Evolutionary conservation across 1,140 invertebrate genomes (phyloP), one percentile per base, ranked within the genome.

Genomic region (Antheraea mylitta): DNA sequence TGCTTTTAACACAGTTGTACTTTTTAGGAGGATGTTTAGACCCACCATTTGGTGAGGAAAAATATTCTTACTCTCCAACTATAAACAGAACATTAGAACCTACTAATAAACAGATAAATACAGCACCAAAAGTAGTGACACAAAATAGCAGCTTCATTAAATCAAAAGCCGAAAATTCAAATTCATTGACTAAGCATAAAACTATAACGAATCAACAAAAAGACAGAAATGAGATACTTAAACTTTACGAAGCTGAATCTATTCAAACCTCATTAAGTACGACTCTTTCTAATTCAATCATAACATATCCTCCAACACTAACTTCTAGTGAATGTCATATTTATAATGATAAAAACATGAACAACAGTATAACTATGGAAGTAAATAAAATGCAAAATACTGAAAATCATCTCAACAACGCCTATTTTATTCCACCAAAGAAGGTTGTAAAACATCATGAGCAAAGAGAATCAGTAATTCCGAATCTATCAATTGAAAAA

Each of bases 31-130:
- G 89, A 36, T 91, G 87, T 60, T 75, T 91, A 59, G 89, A 91
- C 79, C 89, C 89, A 65, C 85, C 87, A 7, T 89, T 85, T 73
- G 73, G 68, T 70, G 89, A 91, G 80, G 89, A 91, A 10, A 87
- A 73, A 74, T 89, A 89, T 75, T 48, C 76, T 10, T 91, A 91
- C 67, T 64, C 73, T 65, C 75, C 68, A 8, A 71, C 18, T 53
- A 42, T 36, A 38, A 37, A 68, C 11, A 53, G 5, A 53, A 2
- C 16, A 53, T 53, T 13, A 13, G 11, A 13, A 16, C 16, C 45
- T 53, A 53, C 6, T 10, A 9, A n/a, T 6, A 13, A 16, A 53
- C 45, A 9, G 13, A 53, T n/a, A 16, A n/a, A 53, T 5, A 16
- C 16, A 53, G 9, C 5, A 1, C 13, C 45, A 16, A 53, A 53